phyloP scores from a whole-genome alignment of 1,140 invertebrate species.

The Drosophila parvula region DNA sequence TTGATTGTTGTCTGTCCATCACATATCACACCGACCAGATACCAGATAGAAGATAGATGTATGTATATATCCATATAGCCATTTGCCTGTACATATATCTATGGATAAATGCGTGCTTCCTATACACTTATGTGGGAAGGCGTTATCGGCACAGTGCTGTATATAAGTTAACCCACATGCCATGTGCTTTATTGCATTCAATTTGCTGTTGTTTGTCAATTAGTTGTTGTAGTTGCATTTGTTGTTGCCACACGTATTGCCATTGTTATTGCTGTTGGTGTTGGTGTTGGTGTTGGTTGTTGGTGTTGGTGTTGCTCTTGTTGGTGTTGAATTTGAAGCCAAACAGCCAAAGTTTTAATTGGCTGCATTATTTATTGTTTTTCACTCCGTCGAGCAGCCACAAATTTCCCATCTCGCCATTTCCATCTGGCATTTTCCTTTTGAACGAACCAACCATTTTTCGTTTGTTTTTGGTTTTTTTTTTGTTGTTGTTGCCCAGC shows the following conservation, averaged over 20 bases:
- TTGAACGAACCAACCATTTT: slow-evolving; percentile 9
- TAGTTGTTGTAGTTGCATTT: slow-evolving; percentile 55
- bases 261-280: slow-evolving; percentile 20
- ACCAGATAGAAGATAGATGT: slow-evolving; percentile 44
- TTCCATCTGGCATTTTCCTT: slow-evolving; percentile 16
- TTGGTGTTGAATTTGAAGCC: slow-evolving; percentile 53
- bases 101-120: slow-evolving; percentile 19
- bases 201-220: slow-evolving; percentile 81
- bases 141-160: slow-evolving; percentile 8
- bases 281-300: neutral
- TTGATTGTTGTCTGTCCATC: slow-evolving; percentile 81
- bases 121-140: slow-evolving; percentile 6
- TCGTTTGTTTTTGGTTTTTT: neutral
- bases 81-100: slow-evolving; percentile 16
- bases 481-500: too few species aligned
- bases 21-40: slow-evolving; percentile 69
- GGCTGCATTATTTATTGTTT: slow-evolving; percentile 82
- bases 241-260: slow-evolving; percentile 19
- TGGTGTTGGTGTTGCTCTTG: slow-evolving; percentile 22
- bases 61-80: slow-evolving; percentile 16
- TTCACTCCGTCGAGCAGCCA: slow-evolving; percentile 73
- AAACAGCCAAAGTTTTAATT: slow-evolving; percentile 80
- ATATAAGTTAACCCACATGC: slow-evolving; percentile 45
- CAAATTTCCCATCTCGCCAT: slow-evolving; percentile 12
- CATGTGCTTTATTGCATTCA: slow-evolving; percentile 78